Base-by-base conservation (phyloP, 2,888 invertebrate genomes). In the Mesorhabditis spiculigera region DNA sequence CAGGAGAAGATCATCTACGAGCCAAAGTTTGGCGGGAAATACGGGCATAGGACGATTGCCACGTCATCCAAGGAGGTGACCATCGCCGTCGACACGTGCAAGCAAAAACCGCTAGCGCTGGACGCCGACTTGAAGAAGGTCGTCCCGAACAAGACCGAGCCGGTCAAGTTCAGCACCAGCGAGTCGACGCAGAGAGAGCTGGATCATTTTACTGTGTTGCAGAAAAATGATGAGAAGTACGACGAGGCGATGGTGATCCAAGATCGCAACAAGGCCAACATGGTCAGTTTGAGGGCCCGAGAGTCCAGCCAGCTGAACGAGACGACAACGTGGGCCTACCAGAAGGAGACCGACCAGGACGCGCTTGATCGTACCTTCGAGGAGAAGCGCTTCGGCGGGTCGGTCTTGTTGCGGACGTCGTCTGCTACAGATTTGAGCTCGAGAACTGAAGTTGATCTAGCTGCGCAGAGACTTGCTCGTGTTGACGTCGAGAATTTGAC, bases 41-140 rank as follows among this genome's bases (percentile, higher is more conserved):
- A 69, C 67, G 61, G 63, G 16, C 63, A 81, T 64, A 76, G 62
- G 45, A 78, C 78, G 10, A 71, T 70, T 28, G 80, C 80, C 3
- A 70, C 78, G 5, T 66, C 78, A n/a, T 67, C 74, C 16, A 65
- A 65, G 45, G 70, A 75, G 43, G 42, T 41, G 41, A 68, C 68
- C 1, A 28, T 68, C 5, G 63, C 45, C 28, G 61, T 62, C 62
- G 63, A 68, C 43, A 13, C 62, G 62, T 10, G 45, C 8, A 50
- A 50, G n/a, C 58, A 50, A n/a, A 50, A 50, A 50, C 58, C 58
- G n/a, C 8, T n/a, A 10, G 8, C 58, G n/a, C n/a, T 50, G 58
- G 8, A 13, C 8, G 58, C 58, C n/a, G 58, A 50, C 10, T 13
- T 13, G 8, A 13, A 13, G 58, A 50, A 50, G 58, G n/a, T 50